These are phyloP conservation scores for Diabrotica undecimpunctata DNA, from an alignment of 1,140 invertebrate genomes.

Conservation along the genomic window DNA sequence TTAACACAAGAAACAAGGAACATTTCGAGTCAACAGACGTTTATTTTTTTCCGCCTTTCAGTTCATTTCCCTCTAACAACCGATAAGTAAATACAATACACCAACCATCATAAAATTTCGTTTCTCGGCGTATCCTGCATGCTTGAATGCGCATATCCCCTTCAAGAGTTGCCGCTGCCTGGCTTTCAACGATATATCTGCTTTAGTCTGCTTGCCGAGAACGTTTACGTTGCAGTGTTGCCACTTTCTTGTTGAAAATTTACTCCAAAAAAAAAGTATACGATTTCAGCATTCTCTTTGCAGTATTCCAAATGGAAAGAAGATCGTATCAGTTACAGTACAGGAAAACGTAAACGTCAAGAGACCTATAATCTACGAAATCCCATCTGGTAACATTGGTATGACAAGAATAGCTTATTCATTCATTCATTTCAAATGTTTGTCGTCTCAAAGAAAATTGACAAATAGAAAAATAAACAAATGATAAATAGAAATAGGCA, in stretches of 20 bases:
- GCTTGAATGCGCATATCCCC: slow-evolving; percentile 13
- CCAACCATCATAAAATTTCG: slow-evolving; percentile 14
- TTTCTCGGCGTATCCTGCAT: slow-evolving; percentile 4
- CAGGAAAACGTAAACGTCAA: no score
- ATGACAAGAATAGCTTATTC: no score
- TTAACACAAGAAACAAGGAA: neutral
- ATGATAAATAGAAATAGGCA: no score
- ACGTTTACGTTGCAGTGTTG: slow-evolving; percentile 3
- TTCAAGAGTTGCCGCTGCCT: slow-evolving; percentile 11
- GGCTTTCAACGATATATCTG: slow-evolving; percentile 5
- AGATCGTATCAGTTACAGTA: no score
- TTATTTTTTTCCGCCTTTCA: slow-evolving; percentile 8
- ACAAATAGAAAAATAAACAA: no score
- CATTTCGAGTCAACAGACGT: neutral
- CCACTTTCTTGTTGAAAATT: neutral
- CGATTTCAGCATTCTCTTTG: no score
- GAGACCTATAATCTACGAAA: no score
- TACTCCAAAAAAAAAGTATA: neutral
- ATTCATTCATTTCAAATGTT: no score
- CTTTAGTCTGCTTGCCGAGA: slow-evolving; percentile 13
- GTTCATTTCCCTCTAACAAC: slow-evolving; percentile 18
- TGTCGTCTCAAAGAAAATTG: no score
- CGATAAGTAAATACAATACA: slow-evolving; percentile 17
- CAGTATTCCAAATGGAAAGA: no score
- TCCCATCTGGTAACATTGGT: no score